Percentiles rank a stretch among this genome's conserved stretches.
These are phyloP conservation scores for Megathymus violae DNA, from an alignment of 1,140 invertebrate genomes.

Conservation along the genomic window DNA sequence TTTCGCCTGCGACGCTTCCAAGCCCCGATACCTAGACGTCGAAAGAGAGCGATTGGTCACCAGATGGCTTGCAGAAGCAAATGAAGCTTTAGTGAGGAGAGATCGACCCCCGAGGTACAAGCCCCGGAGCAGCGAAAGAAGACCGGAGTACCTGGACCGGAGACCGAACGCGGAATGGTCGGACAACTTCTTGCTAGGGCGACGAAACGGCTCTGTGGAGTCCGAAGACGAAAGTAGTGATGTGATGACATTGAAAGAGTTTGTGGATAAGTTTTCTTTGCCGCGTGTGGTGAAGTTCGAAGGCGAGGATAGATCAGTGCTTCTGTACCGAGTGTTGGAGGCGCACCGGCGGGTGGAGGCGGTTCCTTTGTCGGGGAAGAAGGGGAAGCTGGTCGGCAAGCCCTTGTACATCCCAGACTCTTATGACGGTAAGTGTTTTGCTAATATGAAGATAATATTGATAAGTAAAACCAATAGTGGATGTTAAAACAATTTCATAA, in stretches of 20 bases:
- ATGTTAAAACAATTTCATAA: too few species aligned
- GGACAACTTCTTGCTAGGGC: conserved; percentile 77
- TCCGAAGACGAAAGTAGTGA: conserved; percentile 75
- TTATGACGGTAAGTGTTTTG: conserved; percentile 83
- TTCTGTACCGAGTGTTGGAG: conserved; percentile 83
- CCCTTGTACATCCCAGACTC: conserved; percentile 84
- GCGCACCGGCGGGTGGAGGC: conserved; percentile 84
- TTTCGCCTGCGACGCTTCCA: too few species aligned
- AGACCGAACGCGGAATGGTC: conserved; percentile 76
- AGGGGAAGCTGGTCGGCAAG: conserved; percentile 83
- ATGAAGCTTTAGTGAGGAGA: conserved; percentile 73
- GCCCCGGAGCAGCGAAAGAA: conserved; percentile 67
- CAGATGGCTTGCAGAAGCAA: too few species aligned
- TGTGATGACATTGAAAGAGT: conserved; percentile 79
- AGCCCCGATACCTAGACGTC: too few species aligned
- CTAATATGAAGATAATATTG: too few species aligned
- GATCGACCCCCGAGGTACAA: conserved; percentile 74
- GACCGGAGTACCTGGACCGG: conserved; percentile 73
- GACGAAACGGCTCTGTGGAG: conserved; percentile 69
- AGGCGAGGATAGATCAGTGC: conserved; percentile 79
- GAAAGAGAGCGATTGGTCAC: too few species aligned
- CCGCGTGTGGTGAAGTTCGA: conserved; percentile 84
- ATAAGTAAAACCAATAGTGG: too few species aligned
- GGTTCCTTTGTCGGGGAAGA: conserved; percentile 81
- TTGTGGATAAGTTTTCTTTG: conserved; percentile 84